Conservation (phyloP, 2,888 invertebrate species). For the Ophonus ardosiacus region DNA sequence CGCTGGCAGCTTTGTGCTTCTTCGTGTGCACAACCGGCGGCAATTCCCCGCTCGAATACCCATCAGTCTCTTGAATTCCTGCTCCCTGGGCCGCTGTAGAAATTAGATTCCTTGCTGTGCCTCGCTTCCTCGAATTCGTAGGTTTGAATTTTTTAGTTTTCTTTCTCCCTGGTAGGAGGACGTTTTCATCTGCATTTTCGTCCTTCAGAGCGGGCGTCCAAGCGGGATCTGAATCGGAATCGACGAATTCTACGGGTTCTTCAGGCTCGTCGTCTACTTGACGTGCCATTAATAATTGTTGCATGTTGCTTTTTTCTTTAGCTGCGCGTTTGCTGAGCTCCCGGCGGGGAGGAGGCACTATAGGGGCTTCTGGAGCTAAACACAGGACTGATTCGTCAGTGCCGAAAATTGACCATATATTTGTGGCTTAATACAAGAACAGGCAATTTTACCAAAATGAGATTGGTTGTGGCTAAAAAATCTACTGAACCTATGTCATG, state of each 20-base stretch:
- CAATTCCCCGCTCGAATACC: slow-evolving; percentile 74
- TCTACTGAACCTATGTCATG: too few species aligned
- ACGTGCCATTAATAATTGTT: slow-evolving; percentile 76
- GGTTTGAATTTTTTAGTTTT: slow-evolving; percentile 62
- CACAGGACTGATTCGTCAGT: neutral
- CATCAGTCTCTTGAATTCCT: slow-evolving; percentile 79
- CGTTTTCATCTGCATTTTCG: slow-evolving; percentile 73
- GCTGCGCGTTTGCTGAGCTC: slow-evolving; percentile 83
- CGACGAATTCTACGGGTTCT: slow-evolving; percentile 79
- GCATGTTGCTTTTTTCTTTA: slow-evolving; percentile 80
- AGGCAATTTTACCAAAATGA: too few species aligned
- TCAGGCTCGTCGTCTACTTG: slow-evolving; percentile 78
- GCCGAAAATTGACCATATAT: too few species aligned
- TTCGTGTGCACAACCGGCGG: slow-evolving; percentile 59
- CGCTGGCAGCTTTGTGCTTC: slow-evolving; percentile 65
- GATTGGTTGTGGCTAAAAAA: too few species aligned
- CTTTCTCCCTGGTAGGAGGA: slow-evolving; percentile 47
- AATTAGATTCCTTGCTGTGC: slow-evolving; percentile 71
- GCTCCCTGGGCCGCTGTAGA: slow-evolving; percentile 78
- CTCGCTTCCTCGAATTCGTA: slow-evolving; percentile 62
- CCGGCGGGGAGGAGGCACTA: slow-evolving; percentile 77
- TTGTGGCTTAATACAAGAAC: too few species aligned
- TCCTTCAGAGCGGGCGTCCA: slow-evolving; percentile 83
- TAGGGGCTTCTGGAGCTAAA: slow-evolving; percentile 3
- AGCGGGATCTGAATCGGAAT: slow-evolving; percentile 86